These are phyloP conservation scores for Pyrocoelia pectoralis DNA, from an alignment of 2,888 invertebrate genomes.

Conservation along the genomic window DNA sequence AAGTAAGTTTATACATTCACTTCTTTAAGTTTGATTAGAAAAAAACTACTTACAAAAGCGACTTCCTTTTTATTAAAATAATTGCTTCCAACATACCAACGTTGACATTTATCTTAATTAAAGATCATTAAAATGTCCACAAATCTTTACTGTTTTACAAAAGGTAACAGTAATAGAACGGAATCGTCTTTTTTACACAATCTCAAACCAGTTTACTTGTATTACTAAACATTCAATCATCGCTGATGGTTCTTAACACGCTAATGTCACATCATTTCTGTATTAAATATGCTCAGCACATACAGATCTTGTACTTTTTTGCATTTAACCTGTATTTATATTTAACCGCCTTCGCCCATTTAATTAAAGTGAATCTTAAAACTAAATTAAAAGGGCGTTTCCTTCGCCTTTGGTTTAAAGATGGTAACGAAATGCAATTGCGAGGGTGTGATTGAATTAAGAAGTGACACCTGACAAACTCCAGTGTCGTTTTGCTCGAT, in stretches of 20 bases:
- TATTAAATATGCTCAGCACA: constrained; percentile 2
- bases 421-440: constrained; percentile 24
- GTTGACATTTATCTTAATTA: constrained; percentile 12
- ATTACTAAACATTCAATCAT: constrained; percentile 12
- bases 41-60: too few relatives aligned
- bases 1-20: too few relatives aligned
- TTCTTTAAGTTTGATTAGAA: too few relatives aligned
- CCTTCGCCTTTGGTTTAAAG: constrained; percentile 3
- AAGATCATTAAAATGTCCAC: constrained; percentile 12
- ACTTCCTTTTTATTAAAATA: neutral
- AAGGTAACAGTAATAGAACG: constrained; percentile 8
- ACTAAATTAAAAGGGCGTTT: constrained; percentile 12
- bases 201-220: constrained; percentile 5
- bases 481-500: constrained; percentile 16
- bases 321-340: neutral
- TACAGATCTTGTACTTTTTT: neutral
- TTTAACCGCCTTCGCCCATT: neutral
- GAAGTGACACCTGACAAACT: constrained; percentile 28
- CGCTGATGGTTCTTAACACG: constrained; percentile 6
- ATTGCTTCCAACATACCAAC: neutral
- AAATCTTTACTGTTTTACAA: constrained; percentile 10
- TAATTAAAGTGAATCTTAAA: constrained; percentile 5
- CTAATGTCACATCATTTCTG: constrained; percentile 10
- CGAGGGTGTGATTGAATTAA: constrained; percentile 32
- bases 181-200: constrained; percentile 7